These are phyloP conservation scores for Tipula lateralis DNA, from an alignment of 2,888 invertebrate species.

Conservation along the genomic window DNA sequence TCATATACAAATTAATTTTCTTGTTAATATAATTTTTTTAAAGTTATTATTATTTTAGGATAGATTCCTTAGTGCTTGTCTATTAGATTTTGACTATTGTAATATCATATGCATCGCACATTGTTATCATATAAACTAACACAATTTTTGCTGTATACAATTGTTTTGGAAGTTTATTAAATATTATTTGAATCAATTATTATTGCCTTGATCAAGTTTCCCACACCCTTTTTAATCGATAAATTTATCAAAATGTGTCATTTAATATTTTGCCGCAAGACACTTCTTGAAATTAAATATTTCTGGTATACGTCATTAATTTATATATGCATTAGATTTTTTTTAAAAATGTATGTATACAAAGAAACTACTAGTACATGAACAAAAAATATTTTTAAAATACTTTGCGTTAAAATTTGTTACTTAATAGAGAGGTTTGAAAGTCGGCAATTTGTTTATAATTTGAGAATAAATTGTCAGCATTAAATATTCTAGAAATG, in stretches of 20 bases:
- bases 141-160: neutral
- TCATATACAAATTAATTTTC: neutral
- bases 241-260: neutral
- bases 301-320: neutral
- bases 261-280: neutral
- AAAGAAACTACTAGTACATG: neutral
- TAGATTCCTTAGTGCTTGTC: neutral
- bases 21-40: too few species aligned
- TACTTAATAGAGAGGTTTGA: neutral
- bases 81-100: neutral
- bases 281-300: neutral
- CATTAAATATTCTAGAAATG: too few species aligned
- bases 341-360: too few species aligned
- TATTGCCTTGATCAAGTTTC: neutral
- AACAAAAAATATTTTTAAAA: neutral
- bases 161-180: neutral
- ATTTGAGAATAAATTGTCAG: neutral
- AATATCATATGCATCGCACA: too few species aligned
- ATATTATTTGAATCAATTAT: neutral
- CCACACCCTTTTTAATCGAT: neutral
- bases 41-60: neutral
- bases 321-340: neutral
- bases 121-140: neutral
- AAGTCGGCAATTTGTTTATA: neutral
- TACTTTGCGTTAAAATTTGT: neutral